phyloP scores from a whole-genome alignment of 2,113 vertebrate species.

The Emydocephalus ijimae region DNA sequence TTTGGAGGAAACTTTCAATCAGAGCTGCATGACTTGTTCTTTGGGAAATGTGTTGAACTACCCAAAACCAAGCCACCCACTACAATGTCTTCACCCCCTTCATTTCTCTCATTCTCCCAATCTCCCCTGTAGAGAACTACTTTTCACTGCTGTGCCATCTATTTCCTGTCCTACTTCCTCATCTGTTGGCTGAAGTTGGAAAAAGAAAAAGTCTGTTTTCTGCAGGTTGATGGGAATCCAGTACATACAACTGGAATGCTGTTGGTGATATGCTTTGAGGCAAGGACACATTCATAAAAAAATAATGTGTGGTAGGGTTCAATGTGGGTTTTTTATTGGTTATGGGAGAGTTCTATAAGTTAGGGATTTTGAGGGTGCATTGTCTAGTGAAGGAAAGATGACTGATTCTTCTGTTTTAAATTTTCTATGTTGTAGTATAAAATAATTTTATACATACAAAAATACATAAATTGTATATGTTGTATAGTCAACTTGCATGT shows the following conservation, averaged over 20 bases:
- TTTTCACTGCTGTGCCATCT: not conserved
- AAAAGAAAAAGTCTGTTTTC: not conserved
- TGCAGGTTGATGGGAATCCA: not conserved
- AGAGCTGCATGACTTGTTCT: not conserved
- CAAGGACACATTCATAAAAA: not conserved
- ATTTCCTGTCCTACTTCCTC: not conserved
- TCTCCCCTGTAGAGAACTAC: not conserved
- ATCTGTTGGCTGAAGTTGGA: not conserved
- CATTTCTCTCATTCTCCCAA: not conserved
- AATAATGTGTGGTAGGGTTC: not conserved
- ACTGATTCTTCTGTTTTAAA: not conserved
- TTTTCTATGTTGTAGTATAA: not conserved
- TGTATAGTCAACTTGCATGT: not conserved
- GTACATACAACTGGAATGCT: not conserved
- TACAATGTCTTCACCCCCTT: not conserved
- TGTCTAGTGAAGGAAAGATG: accelerated
- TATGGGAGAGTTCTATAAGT: not conserved
- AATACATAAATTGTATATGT: not conserved
- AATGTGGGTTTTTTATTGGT: not conserved
- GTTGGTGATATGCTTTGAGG: not conserved
- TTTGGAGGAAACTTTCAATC: not conserved
- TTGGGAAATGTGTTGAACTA: not conserved
- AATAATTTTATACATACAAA: not conserved
- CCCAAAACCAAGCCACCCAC: not conserved
- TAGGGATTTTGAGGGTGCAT: not conserved